Evolutionary conservation across 2,797 vertebrate species (phyloP).

Genomic region (Takifugu rubripes): DNA sequence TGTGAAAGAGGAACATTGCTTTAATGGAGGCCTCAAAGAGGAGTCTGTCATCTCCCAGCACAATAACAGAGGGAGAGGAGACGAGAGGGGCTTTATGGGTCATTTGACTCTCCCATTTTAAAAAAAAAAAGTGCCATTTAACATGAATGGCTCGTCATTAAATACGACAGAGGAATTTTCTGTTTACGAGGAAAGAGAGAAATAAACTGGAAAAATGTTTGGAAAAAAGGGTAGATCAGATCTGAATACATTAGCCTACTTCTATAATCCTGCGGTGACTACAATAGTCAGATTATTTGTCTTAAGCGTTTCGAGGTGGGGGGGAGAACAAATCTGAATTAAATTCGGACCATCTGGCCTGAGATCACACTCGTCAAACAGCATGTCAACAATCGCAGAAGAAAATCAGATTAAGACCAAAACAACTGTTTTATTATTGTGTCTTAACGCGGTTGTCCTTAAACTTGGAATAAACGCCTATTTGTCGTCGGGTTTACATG

Average conservation of each 20-base stretch:
- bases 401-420: not conserved
- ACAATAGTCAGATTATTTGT: slow-evolving; percentile 52
- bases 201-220: not conserved
- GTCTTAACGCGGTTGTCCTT: too few relatives aligned
- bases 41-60: slow-evolving; percentile 58
- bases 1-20: slow-evolving; percentile 64
- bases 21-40: slow-evolving; percentile 69
- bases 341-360: slow-evolving; percentile 49
- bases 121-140: not conserved
- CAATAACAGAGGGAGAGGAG: slow-evolving; percentile 36
- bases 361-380: not conserved
- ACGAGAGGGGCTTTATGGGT: slow-evolving; percentile 48
- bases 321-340: slow-evolving; percentile 27
- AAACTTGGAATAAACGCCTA: too few relatives aligned
- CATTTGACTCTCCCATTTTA: slow-evolving; percentile 41
- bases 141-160: not conserved
- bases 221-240: not conserved
- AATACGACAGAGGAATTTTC: not conserved
- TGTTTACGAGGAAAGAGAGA: not conserved
- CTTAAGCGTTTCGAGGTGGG: slow-evolving; percentile 17
- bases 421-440: not conserved
- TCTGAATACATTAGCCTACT: slow-evolving; percentile 64
- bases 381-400: not conserved
- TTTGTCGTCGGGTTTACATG: too few relatives aligned
- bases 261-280: slow-evolving; percentile 46